Evolutionary conservation across 2,888 invertebrate species (phyloP).

Genomic region (Frankliniella fusca): DNA sequence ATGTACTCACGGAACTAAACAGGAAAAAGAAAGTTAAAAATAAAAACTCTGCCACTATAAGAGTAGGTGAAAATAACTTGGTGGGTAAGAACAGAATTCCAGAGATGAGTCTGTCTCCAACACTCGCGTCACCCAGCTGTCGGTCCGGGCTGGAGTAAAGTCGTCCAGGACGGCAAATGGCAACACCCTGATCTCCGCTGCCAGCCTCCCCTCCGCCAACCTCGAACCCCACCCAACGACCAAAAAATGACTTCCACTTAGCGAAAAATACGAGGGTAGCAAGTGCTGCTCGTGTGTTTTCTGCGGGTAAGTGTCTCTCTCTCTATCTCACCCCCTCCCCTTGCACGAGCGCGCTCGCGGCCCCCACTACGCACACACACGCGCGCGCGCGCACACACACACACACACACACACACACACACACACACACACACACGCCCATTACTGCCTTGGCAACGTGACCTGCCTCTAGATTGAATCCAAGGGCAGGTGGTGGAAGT

Average conservation of each 20-base stretch:
- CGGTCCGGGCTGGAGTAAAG: neutral
- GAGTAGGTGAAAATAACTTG: too few species aligned
- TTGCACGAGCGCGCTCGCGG: too few species aligned
- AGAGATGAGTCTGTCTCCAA: too few species aligned
- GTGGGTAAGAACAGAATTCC: too few species aligned
- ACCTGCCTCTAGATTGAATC: slow-evolving; percentile 16
- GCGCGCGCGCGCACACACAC: neutral
- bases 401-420: neutral
- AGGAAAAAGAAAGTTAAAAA: too few species aligned
- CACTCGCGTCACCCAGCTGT: neutral
- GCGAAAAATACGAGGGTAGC: slow-evolving; percentile 7
- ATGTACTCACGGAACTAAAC: too few species aligned
- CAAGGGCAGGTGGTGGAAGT: neutral
- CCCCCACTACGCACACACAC: neutral
- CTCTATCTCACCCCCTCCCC: neutral
- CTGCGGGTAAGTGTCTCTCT: neutral
- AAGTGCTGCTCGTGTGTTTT: slow-evolving; percentile 16
- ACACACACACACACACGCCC: neutral
- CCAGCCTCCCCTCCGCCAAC: neutral
- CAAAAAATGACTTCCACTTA: slow-evolving; percentile 19
- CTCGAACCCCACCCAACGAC: neutral
- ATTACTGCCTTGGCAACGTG: slow-evolving; percentile 13
- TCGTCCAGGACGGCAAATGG: neutral
- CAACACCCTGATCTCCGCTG: neutral
- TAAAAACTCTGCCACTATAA: too few species aligned